Percentiles rank a stretch among this genome's conserved stretches.
Evolutionary conservation across 2,113 vertebrate genomes (phyloP).

Genomic region (Platichthys stellatus): DNA sequence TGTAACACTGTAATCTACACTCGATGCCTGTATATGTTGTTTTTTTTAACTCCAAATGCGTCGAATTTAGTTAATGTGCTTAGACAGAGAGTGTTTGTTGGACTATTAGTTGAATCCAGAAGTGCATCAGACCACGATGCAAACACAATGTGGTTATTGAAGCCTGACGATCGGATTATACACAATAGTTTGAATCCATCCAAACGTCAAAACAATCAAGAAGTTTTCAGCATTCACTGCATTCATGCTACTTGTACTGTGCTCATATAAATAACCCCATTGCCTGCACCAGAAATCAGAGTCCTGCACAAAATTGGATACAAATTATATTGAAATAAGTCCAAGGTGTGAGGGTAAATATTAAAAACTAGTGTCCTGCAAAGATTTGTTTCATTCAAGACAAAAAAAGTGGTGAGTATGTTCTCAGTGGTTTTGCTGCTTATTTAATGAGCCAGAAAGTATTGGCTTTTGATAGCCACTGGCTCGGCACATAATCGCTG

Average conservation of each 20-base stretch:
- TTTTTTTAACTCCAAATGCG: not conserved
- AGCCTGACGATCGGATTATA: constrained; percentile 22
- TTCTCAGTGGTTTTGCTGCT: too few relatives aligned
- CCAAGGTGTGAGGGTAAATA: too few relatives aligned
- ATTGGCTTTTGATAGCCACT: too few relatives aligned
- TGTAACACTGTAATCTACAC: not conserved
- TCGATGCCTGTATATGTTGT: not conserved
- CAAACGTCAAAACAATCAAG: constrained; percentile 60
- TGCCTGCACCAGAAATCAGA: too few relatives aligned
- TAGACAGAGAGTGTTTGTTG: constrained; percentile 4
- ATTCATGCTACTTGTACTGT: constrained; percentile 52
- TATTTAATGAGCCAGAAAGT: too few relatives aligned
- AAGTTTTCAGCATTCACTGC: constrained; percentile 49
- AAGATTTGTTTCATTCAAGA: too few relatives aligned
- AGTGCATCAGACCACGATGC: constrained; percentile 41
- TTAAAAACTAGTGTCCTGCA: too few relatives aligned
- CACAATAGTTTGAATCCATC: constrained; percentile 36
- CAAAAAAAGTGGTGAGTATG: too few relatives aligned
- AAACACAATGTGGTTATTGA: constrained; percentile 62
- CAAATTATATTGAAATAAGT: too few relatives aligned
- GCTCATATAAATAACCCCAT: not conserved
- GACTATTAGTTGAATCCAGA: constrained; percentile 43
- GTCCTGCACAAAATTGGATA: too few relatives aligned
- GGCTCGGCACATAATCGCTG: too few relatives aligned
- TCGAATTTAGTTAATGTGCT: not conserved